These are phyloP conservation scores for Lagothrix lagotricha DNA, from an alignment of 2,797 vertebrate species.

Conservation along the genomic window DNA sequence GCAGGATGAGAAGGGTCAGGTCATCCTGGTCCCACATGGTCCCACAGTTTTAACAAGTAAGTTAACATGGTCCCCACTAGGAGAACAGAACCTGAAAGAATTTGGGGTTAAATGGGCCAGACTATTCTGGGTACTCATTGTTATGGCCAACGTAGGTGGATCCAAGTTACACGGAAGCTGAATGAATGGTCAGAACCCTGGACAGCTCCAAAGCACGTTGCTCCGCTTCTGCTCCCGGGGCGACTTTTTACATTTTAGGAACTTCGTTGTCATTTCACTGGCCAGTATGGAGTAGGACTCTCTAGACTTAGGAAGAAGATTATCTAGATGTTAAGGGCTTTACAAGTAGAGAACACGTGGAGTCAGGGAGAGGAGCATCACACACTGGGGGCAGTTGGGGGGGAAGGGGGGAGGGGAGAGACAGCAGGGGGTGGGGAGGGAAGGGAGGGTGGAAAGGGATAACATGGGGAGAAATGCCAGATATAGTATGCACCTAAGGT, in stretches of 20 bases:
- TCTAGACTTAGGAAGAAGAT: not conserved
- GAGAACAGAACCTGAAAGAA: not conserved
- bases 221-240: not conserved
- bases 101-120: not conserved
- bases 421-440: no score
- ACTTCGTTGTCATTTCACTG: not conserved
- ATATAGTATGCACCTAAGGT: no score
- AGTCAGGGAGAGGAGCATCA: no score
- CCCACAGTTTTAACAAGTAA: not conserved
- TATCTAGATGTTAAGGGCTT: not conserved
- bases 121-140: not conserved
- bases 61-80: not conserved
- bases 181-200: conserved; percentile 21
- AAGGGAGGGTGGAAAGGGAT: no score
- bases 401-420: no score
- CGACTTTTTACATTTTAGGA: not conserved
- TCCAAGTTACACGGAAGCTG: not conserved
- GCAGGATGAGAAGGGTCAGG: not conserved
- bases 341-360: not conserved
- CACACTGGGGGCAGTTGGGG: no score
- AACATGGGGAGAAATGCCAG: no score
- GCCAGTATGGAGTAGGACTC: not conserved
- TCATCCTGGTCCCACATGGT: not conserved
- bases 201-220: not conserved
- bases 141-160: not conserved